Conservation (phyloP, 1,140 invertebrate species). For the Penaeus vannamei region DNA sequence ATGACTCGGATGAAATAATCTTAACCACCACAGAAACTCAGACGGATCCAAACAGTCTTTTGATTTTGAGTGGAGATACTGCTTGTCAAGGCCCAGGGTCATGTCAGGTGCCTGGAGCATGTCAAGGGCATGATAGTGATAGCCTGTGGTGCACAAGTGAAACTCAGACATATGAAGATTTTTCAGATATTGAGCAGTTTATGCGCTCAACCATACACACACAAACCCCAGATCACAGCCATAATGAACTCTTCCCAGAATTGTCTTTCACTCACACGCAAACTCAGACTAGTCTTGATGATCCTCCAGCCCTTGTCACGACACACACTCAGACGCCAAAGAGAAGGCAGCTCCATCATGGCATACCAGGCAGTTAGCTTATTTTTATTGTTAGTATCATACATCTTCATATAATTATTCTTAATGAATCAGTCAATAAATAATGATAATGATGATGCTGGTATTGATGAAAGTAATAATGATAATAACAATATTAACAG, state of each 20-base stretch:
- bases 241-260: slow-evolving; percentile 63
- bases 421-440: no score
- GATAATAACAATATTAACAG: no score
- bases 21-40: slow-evolving; percentile 57
- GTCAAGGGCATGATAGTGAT: slow-evolving; percentile 52
- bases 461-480: no score
- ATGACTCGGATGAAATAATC: slow-evolving; percentile 60
- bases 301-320: slow-evolving; percentile 59
- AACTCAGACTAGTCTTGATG: slow-evolving; percentile 63
- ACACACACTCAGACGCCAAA: slow-evolving; percentile 62
- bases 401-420: no score
- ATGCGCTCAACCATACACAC: slow-evolving; percentile 66
- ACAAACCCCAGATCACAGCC: slow-evolving; percentile 60
- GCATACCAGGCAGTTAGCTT: neutral
- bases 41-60: slow-evolving; percentile 50
- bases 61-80: slow-evolving; percentile 34
- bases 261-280: slow-evolving; percentile 62
- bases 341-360: neutral
- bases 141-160: slow-evolving; percentile 65
- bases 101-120: slow-evolving; percentile 39
- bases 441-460: no score
- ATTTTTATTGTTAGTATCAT: neutral
- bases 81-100: slow-evolving; percentile 29
- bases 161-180: slow-evolving; percentile 65
- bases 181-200: slow-evolving; percentile 63